Percentiles rank a stretch among this genome's conserved stretches.
phyloP scores from a whole-genome alignment of 2,797 vertebrate species.

The Anas bahamensis region DNA sequence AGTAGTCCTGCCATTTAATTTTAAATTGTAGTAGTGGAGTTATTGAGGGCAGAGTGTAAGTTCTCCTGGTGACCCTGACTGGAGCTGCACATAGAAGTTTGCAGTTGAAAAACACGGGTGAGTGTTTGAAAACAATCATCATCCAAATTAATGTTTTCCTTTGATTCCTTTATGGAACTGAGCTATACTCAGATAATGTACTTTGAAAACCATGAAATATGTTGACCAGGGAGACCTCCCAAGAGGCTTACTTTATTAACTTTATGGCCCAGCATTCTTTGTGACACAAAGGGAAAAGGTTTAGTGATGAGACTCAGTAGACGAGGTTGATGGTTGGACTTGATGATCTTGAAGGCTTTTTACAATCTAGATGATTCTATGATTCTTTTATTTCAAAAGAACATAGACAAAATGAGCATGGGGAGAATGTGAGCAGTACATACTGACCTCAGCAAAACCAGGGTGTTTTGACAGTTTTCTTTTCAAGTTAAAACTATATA shows the following conservation, averaged over 20 bases:
- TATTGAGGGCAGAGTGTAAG: background rate
- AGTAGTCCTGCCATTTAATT: background rate
- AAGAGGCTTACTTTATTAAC: background rate
- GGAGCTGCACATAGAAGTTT: accelerated
- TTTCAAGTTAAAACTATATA: background rate
- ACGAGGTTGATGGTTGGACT: background rate
- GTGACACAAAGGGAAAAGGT: background rate
- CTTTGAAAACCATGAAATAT: background rate
- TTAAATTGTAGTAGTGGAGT: background rate
- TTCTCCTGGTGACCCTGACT: background rate
- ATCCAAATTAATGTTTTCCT: background rate
- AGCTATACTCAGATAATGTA: background rate
- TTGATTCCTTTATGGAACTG: background rate
- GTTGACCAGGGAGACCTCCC: background rate
- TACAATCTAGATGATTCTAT: background rate
- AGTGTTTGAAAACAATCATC: background rate
- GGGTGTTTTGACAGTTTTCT: background rate
- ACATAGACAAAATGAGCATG: background rate
- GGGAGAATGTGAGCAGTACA: background rate
- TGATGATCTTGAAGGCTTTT: background rate
- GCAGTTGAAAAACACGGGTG: background rate
- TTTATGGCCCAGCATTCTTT: background rate
- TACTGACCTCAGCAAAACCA: background rate
- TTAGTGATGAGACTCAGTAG: background rate
- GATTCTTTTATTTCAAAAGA: background rate